Evolutionary conservation across 2,113 vertebrate genomes (phyloP), one percentile per base, ranked within the genome.

Genomic region (Serilophus lunatus): DNA sequence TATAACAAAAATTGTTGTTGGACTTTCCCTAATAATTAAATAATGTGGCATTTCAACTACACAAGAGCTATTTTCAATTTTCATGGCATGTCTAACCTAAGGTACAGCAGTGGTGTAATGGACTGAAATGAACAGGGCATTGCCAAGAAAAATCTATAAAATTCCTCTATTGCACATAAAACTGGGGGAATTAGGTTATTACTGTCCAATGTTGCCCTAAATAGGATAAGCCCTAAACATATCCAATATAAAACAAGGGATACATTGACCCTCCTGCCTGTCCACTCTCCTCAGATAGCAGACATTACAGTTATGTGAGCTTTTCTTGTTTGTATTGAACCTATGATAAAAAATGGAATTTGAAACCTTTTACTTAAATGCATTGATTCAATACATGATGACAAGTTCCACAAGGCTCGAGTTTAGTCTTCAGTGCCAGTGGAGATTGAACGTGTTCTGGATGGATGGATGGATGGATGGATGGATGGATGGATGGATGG

Each of bases 341-440:
- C 7, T 35, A 1, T 6, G 10, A 71, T 23, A 29, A 78, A n/a
- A 69, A 84, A 38, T 8, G 4, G 35, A 19, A 57, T 49, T 50
- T 15, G 86, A 54, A 42, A 2, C 4, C 35, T 71, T 75, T 63
- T n/a, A 45, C n/a, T 31, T 29, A 33, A 29, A 42, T 29, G 4
- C 12, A 7, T 17, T 33, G 40, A 51, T 68, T 40, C 13, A 54
- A 35, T 4, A 22, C 1, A 6, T 2, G 19, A 9, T 25, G 56
- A 10, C 9, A 26, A 78, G 6, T 29, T 38, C 66, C 49, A 38
- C 13, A 47, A 9, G 35, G 9, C 54, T 36, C 0, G 0, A 24
- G 16, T 4, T 61, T 2, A 81, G 42, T 18, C 42, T 22, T 28
- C 42, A 20, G 19, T 44, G 44, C 4, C 38, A 59, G 3, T 14